Conservation (phyloP, 53 echinoderm and acorn worm genomes). For the Paelopatides confundens region DNA sequence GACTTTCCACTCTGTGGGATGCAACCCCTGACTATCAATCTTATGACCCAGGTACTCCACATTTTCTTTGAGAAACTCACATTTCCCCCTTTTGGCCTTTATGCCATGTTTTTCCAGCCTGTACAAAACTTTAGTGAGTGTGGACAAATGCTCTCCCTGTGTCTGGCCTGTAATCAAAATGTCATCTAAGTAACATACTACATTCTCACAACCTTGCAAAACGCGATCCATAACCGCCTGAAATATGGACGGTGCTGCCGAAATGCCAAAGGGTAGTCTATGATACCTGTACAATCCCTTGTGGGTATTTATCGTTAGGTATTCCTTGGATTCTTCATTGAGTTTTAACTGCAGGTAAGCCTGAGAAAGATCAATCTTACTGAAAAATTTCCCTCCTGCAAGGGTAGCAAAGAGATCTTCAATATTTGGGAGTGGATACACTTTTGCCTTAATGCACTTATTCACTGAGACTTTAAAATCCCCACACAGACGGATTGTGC, state of each 20-base stretch:
- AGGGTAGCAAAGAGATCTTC: constrained; percentile 13
- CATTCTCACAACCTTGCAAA: constrained; percentile 13
- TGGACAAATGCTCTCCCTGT: constrained; percentile 32
- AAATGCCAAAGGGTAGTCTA: constrained; percentile 28
- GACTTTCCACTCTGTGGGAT: constrained; percentile 26
- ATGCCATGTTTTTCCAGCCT: constrained; percentile 38
- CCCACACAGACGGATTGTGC: not conserved
- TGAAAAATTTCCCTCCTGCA: constrained; percentile 43
- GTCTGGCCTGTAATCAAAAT: constrained; percentile 43
- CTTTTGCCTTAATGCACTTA: not conserved
- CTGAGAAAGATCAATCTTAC: constrained; percentile 58
- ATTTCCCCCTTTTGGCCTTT: constrained; percentile 19
- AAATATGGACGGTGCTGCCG: constrained; percentile 40
- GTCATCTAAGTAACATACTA: constrained; percentile 32
- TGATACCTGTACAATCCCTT: constrained; percentile 55
- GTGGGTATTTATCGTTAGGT: constrained; percentile 61
- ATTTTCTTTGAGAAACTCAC: not conserved
- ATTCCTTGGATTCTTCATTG: constrained; percentile 40
- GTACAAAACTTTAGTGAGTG: constrained; percentile 18
- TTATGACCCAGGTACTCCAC: constrained; percentile 45
- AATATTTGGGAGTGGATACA: not conserved
- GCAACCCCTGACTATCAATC: constrained; percentile 21
- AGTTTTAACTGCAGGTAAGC: constrained; percentile 65
- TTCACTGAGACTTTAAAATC: constrained; percentile 1
- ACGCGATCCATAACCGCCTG: constrained; percentile 27